Evolutionary conservation across 2,888 invertebrate genomes (phyloP), one percentile per base, ranked within the genome.

Genomic region (Lymantria dispar): DNA sequence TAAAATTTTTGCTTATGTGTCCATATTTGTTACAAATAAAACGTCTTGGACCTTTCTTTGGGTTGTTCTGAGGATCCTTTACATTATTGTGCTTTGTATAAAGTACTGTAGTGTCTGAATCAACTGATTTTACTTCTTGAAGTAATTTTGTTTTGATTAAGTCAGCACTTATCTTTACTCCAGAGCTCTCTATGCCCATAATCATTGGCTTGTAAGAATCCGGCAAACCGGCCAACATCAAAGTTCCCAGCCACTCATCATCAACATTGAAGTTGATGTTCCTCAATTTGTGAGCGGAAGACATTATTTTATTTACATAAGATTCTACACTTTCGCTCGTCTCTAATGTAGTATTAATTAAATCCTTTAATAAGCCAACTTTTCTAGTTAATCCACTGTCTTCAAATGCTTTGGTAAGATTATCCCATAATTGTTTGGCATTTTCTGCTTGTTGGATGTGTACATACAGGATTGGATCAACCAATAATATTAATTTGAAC

Each of bases 21-120:
- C 50, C 43, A 43, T 52, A 48, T 12, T 33, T 56, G 45, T 68
- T 63, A 12, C 64, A 67, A n/a, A 43, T 60, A 30, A 15, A 69
- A 47, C 63, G 68, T 13, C 65, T 29, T 1, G 60, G 68, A 0
- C 62, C 60, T 38, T 57, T 31, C n/a, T 39, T 43, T 36, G 10
- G 15, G 15, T 30, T 50, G 36, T 36, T 39, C 50, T 43, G 8
- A 39, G 40, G n/a, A 29, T 46, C 36, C 13, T 54, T 30, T 31
- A 46, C 12, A 22, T 43, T 15, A 22, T 22, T 45, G 22, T 22
- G 37, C 13, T 54, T 49, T 33, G 45, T 9, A 54, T 46, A 46
- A 49, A 60, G 44, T 59, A 58, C 51, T 7, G 7, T 7, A 13
- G 22, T 42, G 8, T 30, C 30, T 30, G 46, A n/a, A 22, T 42